Conservation (phyloP, 2,888 invertebrate genomes). For the Agriopis aurantiaria region DNA sequence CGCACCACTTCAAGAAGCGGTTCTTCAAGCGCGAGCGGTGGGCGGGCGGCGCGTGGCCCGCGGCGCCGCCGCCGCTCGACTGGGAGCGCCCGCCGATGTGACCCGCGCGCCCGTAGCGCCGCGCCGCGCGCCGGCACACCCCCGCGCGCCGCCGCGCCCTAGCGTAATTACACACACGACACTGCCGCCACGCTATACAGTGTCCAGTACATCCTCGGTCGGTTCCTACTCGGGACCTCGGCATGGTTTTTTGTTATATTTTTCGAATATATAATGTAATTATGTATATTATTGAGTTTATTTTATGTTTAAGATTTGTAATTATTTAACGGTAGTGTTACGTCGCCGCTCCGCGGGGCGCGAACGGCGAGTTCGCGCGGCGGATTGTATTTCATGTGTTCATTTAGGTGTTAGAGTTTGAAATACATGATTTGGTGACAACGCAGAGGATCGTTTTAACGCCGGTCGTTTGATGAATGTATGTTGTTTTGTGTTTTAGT, state of each 20-base stretch:
- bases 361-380: constrained; percentile 62
- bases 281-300: constrained; percentile 86
- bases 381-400: constrained; percentile 84
- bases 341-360: constrained; percentile 67
- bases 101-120: constrained; percentile 67
- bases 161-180: not conserved
- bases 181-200: not conserved
- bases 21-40: constrained; percentile 92
- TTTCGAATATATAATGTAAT: constrained; percentile 86
- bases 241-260: constrained; percentile 68
- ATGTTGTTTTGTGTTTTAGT: constrained; percentile 83
- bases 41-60: constrained; percentile 86
- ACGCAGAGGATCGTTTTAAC: constrained; percentile 70
- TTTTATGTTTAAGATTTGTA: constrained; percentile 82
- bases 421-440: constrained; percentile 74
- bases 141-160: constrained; percentile 32
- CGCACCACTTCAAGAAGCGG: constrained; percentile 93
- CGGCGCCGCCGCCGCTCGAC: constrained; percentile 77
- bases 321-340: constrained; percentile 80
- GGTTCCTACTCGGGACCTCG: constrained; percentile 53
- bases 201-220: constrained; percentile 44
- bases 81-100: constrained; percentile 84
- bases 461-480: constrained; percentile 77
- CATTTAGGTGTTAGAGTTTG: constrained; percentile 84
- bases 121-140: constrained; percentile 43